These are phyloP conservation scores for Sinocyclocheilus grahami DNA, from an alignment of 2,113 vertebrate genomes.

Conservation along the genomic window DNA sequence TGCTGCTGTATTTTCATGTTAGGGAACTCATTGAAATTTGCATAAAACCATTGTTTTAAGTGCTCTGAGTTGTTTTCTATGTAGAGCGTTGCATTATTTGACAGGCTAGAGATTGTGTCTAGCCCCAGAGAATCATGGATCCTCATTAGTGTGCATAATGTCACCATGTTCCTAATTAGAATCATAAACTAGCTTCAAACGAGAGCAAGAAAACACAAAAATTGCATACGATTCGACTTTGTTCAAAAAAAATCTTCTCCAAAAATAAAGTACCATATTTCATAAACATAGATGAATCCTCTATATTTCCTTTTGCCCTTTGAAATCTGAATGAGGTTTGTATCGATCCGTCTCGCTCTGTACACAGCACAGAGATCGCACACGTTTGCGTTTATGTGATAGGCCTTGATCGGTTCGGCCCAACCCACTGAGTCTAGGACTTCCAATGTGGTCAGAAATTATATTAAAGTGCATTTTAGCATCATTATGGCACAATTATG, in stretches of 20 bases:
- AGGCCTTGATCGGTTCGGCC: constrained; percentile 18
- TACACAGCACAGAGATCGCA: constrained; percentile 42
- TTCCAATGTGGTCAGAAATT: constrained; percentile 13
- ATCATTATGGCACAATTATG: constrained; percentile 59
- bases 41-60: constrained; percentile 47
- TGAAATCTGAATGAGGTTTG: constrained; percentile 39
- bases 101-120: not conserved
- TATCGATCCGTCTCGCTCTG: constrained; percentile 5
- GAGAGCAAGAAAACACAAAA: constrained; percentile 38
- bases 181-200: constrained; percentile 47
- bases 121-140: constrained; percentile 33
- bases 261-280: constrained; percentile 66
- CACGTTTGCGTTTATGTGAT: constrained; percentile 37
- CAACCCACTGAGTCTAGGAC: constrained; percentile 31
- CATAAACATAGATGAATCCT: constrained; percentile 19
- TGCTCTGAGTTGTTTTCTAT: constrained; percentile 46
- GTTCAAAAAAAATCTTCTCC: constrained; percentile 44
- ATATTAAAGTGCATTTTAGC: constrained; percentile 63
- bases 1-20: constrained; percentile 21
- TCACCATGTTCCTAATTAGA: constrained; percentile 35
- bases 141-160: constrained; percentile 38
- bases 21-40: constrained; percentile 38
- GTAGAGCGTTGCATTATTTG: constrained; percentile 30
- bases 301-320: constrained; percentile 1
- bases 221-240: constrained; percentile 58